phyloP scores from a whole-genome alignment of 1,140 invertebrate genomes.

The Apocrypta bakeri region DNA sequence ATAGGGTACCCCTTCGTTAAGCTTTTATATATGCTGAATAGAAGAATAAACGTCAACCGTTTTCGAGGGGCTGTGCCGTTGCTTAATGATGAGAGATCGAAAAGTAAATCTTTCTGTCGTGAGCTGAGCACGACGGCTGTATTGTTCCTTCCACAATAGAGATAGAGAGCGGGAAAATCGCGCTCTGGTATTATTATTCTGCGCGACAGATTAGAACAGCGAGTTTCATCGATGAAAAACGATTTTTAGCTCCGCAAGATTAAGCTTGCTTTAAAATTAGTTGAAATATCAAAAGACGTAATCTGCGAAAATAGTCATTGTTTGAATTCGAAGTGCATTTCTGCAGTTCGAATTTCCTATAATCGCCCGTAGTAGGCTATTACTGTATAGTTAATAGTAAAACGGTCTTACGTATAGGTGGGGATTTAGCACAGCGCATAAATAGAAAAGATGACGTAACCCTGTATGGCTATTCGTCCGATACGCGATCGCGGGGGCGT shows the following conservation, averaged over 20 bases:
- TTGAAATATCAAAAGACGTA: too few relatives aligned
- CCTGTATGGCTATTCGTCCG: background rate
- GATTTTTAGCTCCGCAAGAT: background rate
- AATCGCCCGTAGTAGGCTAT: too few relatives aligned
- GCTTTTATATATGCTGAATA: conserved; percentile 15
- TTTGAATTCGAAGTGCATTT: too few relatives aligned
- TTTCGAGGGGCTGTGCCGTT: background rate
- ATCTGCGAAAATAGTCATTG: too few relatives aligned
- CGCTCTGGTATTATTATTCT: conserved; percentile 12
- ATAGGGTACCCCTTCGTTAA: background rate
- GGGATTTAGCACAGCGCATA: background rate
- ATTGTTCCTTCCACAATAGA: background rate
- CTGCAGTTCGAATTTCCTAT: too few relatives aligned
- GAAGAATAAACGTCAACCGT: conserved; percentile 8
- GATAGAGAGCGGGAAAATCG: background rate
- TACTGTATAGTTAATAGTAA: too few relatives aligned
- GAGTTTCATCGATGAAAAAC: conserved; percentile 11
- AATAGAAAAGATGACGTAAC: background rate
- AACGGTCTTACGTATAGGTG: too few relatives aligned
- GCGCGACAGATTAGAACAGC: background rate
- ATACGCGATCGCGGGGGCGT: background rate
- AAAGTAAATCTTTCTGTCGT: conserved; percentile 16
- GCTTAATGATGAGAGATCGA: conserved; percentile 23
- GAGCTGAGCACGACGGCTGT: background rate
- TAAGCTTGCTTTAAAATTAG: background rate